Percentiles rank a stretch among this genome's conserved stretches.
These are phyloP conservation scores for Plagiodera versicolora DNA, from an alignment of 2,888 invertebrate species.

Conservation along the genomic window DNA sequence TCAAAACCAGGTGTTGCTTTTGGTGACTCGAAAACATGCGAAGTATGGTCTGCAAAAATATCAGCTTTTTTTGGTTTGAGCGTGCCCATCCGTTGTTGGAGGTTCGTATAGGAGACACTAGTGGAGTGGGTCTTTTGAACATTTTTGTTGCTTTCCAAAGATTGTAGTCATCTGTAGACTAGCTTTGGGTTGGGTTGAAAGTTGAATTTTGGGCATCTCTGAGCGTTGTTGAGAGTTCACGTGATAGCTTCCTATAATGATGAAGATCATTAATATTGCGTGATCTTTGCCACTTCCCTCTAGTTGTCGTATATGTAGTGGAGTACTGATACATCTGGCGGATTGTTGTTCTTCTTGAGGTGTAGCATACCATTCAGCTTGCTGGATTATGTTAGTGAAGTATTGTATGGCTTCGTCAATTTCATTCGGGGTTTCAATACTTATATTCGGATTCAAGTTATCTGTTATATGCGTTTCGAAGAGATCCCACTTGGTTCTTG, in stretches of 20 bases:
- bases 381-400: slow-evolving; percentile 5
- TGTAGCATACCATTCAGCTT: slow-evolving; percentile 7
- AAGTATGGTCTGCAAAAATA: neutral
- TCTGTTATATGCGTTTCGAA: neutral
- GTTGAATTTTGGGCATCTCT: too few relatives aligned
- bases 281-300: neutral
- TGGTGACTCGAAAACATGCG: too few relatives aligned
- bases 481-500: neutral
- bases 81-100: neutral
- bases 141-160: neutral
- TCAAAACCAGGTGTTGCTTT: neutral
- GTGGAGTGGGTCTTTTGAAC: neutral
- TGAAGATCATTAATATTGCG: neutral
- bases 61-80: slow-evolving; percentile 1
- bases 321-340: slow-evolving; percentile 3
- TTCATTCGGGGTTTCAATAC: neutral
- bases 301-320: slow-evolving; percentile 1
- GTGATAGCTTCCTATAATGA: neutral
- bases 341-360: neutral
- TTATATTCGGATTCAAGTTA: neutral
- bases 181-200: too few relatives aligned
- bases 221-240: neutral
- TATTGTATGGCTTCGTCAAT: slow-evolving; percentile 2
- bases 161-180: too few relatives aligned
- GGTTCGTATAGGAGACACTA: slow-evolving; percentile 1